Base-by-base conservation (phyloP, 2,888 invertebrate species). In the Nasonia oneida region DNA sequence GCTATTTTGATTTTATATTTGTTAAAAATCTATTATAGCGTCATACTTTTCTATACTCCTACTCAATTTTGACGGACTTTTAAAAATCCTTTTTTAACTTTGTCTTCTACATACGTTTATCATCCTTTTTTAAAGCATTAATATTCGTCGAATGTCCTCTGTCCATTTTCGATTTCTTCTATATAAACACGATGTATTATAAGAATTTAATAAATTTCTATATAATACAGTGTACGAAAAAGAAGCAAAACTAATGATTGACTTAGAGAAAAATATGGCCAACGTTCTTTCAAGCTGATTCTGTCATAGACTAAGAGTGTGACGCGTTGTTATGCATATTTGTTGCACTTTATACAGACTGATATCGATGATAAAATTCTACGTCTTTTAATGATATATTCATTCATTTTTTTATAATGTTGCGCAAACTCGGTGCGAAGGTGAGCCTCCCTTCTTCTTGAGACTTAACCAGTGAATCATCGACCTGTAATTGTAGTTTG, bases 301-400 rank as follows among this genome's bases (percentile, higher is more conserved):
- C 64, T 85, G 57, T 87, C 78, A 81, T 84, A 84, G 57, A 85
- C 78, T 85, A 84, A 87, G 77, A 88, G 87, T 90, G 89, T 90
- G 90, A 90, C 91, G 90, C 89, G 89, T 92, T 91, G 90, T 92
- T 90, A 90, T 90, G 89, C 89, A 90, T 89, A 90, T 88, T 89
- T 89, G 87, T 91, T 91, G 89, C 90, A 90, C 88, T 90, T 90
- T 90, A 90, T 86, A 61, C 89, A 91, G 91, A 91, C 90, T 91
- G 90, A 90, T 89, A 88, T 88, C 85, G 77, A 88, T 88, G 85
- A 81, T 86, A 87, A 87, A 88, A 85, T 87, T 87, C 78, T 77
- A 87, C 76, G 81, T 87, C 83, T 83, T 83, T 84, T 79, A 78
- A 82, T 57, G 10, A 87, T 67, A 81, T 78, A 81, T 83, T 75